Base-by-base conservation (phyloP, 1,140 invertebrate genomes). In the Drosophila nannoptera region DNA sequence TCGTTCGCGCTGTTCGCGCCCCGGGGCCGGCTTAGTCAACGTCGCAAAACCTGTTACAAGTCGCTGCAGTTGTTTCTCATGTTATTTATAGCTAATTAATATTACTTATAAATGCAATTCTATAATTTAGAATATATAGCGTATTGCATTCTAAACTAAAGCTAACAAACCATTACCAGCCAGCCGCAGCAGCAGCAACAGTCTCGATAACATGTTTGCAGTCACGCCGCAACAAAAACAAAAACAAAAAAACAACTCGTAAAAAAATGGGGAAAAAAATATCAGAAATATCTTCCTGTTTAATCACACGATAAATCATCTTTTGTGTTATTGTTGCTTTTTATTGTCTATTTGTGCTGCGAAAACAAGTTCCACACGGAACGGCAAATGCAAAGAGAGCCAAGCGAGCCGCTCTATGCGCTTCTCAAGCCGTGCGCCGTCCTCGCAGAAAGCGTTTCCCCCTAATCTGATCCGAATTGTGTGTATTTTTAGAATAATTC, bases 21-120 rank as follows among this genome's bases (percentile, higher is more conserved):
- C 67, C 61, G 61, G 67, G 67, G 61, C 52, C 67, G 62, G 68
- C 68, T 66, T 59, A 66, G 62, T 70, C 46, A 62, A 31, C 33
- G 40, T 35, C 49, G 42, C 33, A 40, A 35, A 7, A 12, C 78
- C 78, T 64, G 75, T 83, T 75, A 82, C 75, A 75, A 60, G 61
- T 70, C 61, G 50, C 35, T 50, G 69, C 46, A 45, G 67, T 64
- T 63, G 64, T 76, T 78, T 78, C 73, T 80, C 77, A 66, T 86
- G 77, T 86, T 84, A 81, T 84, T 84, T 84, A 86, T 81, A 77
- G 81, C 81, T 84, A 86, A 86, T 84, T 84, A 84, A 84, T 84
- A 86, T 86, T 81, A 86, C 77, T 86, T 84, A 77, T 84, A 86
- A 82, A 84, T 84, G 81, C 81, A 81, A 77, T 84, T 84, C 81